Evolutionary conservation across 2,797 vertebrate species (phyloP).

Genomic region (Gadopsis bispinosus): DNA sequence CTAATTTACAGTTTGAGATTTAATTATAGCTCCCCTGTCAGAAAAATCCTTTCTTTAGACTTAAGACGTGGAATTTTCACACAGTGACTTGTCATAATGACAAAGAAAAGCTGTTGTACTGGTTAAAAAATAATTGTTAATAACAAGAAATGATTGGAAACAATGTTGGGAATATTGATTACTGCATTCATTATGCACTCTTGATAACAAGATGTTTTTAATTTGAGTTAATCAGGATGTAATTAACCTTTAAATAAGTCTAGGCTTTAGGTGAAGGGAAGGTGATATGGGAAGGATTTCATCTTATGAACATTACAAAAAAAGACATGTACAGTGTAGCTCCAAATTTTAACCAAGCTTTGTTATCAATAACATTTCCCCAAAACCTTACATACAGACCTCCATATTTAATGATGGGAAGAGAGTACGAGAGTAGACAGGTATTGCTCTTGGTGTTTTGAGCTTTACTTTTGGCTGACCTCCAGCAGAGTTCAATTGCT

Average conservation of each 20-base stretch:
- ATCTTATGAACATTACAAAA: background rate
- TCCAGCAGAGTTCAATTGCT: background rate
- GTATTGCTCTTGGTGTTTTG: background rate
- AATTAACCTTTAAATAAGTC: background rate
- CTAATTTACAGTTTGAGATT: background rate
- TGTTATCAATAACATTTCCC: background rate
- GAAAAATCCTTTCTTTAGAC: conserved; percentile 1
- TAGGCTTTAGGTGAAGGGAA: background rate
- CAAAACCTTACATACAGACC: background rate
- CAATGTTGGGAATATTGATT: background rate
- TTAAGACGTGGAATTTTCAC: conserved; percentile 9
- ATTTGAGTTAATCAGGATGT: background rate
- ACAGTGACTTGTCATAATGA: background rate
- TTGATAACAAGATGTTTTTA: background rate
- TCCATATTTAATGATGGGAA: background rate
- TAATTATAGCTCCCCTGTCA: background rate
- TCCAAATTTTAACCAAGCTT: conserved; percentile 1
- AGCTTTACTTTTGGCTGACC: conserved; percentile 8
- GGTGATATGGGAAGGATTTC: background rate
- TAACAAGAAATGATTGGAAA: background rate
- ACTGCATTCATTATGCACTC: background rate
- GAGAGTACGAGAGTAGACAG: background rate
- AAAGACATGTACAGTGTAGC: background rate
- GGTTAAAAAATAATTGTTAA: background rate
- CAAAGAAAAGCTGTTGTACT: background rate